Evolutionary conservation across 1,140 invertebrate genomes (phyloP).

Genomic region (Nasonia giraulti): DNA sequence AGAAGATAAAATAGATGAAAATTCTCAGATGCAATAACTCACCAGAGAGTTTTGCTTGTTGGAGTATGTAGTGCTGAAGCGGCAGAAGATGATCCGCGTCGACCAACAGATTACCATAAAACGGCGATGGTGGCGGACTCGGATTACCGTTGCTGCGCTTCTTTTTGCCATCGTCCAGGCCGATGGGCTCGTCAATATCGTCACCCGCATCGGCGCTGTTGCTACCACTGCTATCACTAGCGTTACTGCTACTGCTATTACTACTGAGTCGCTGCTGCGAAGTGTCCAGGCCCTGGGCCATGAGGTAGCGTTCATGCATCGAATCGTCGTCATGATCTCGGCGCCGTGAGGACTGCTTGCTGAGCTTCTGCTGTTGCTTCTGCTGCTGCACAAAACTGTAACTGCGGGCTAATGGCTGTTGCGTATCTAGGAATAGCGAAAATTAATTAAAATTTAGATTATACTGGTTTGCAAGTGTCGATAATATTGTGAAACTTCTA

Average conservation of each 20-base stretch:
- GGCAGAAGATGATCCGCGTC: conserved; percentile 83
- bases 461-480: not conserved
- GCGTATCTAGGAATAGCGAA: conserved; percentile 54
- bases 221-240: conserved; percentile 67
- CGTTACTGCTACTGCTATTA: conserved; percentile 68
- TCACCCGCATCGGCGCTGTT: conserved; percentile 65
- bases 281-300: conserved; percentile 66
- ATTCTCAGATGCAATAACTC: not conserved
- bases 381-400: conserved; percentile 84
- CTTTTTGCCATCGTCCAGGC: conserved; percentile 63
- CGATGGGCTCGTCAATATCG: conserved; percentile 50
- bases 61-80: conserved; percentile 90
- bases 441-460: not conserved
- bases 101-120: conserved; percentile 66
- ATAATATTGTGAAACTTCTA: not conserved
- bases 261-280: conserved; percentile 67
- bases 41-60: conserved; percentile 87
- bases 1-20: not conserved
- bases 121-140: conserved; percentile 71
- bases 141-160: conserved; percentile 71
- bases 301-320: conserved; percentile 88
- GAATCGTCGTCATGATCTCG: conserved; percentile 81
- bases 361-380: conserved; percentile 73
- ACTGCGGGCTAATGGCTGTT: conserved; percentile 77
- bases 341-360: conserved; percentile 71